phyloP scores from a whole-genome alignment of 2,888 invertebrate species.

The Lordiphosa fenestrarum region DNA sequence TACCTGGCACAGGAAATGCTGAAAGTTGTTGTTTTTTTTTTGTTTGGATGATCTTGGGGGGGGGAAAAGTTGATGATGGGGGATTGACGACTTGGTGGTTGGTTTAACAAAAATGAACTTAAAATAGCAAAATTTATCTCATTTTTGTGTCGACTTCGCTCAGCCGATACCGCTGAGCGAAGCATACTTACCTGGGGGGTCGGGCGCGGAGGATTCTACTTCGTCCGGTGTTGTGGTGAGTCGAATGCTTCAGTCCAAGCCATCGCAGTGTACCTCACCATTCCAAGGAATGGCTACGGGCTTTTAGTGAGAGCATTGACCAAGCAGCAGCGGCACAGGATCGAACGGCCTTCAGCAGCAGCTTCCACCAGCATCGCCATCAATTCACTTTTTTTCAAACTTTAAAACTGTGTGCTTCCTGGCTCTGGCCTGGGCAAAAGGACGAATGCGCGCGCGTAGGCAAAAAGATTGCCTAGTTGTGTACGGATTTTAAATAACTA shows the following conservation, averaged over 20 bases:
- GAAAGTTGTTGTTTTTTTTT: not conserved
- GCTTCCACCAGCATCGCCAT: no score
- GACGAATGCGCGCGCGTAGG: no score
- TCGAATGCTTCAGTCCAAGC: constrained; percentile 26
- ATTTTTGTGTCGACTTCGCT: constrained; percentile 74
- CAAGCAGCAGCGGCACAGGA: constrained; percentile 19
- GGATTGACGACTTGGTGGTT: constrained; percentile 1
- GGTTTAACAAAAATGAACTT: constrained; percentile 52
- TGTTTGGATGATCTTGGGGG: not conserved
- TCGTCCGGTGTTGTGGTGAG: not conserved
- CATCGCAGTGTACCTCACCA: constrained; percentile 34
- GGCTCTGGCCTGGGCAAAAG: no score
- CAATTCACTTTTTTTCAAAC: no score
- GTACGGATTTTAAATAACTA: constrained; percentile 49
- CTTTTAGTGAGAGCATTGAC: constrained; percentile 46
- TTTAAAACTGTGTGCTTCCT: no score
- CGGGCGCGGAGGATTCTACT: no score
- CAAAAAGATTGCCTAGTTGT: constrained; percentile 29
- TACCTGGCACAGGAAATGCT: constrained; percentile 46
- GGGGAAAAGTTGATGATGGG: not conserved
- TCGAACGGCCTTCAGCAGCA: no score
- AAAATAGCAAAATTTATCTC: constrained; percentile 64
- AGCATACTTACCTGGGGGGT: constrained; percentile 81
- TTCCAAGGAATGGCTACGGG: constrained; percentile 45
- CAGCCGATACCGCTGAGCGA: constrained; percentile 83